Evolutionary conservation across 1,140 invertebrate species (phyloP).

Genomic region (Stegodyphus dumicola): DNA sequence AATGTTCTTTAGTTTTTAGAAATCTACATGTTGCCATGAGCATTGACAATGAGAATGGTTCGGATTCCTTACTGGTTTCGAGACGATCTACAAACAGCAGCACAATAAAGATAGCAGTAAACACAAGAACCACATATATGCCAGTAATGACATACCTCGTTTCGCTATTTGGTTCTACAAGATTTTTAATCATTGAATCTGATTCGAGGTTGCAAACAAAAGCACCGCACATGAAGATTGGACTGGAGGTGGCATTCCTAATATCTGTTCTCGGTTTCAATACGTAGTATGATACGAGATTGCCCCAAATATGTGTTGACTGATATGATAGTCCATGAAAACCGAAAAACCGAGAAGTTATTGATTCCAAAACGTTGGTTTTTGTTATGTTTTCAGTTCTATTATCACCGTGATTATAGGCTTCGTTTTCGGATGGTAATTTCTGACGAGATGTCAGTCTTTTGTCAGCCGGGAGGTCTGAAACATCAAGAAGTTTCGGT

Average conservation of each 20-base stretch:
- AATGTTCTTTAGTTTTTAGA: neutral
- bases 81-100: neutral
- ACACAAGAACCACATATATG: neutral
- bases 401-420: too few relatives aligned
- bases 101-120: neutral
- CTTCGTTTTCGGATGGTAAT: too few relatives aligned
- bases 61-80: neutral
- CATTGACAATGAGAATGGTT: neutral
- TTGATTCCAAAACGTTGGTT: constrained; percentile 64
- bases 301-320: constrained; percentile 93
- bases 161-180: neutral
- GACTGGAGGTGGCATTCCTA: too few relatives aligned
- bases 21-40: neutral
- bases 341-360: constrained; percentile 95
- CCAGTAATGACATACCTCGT: neutral
- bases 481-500: too few relatives aligned
- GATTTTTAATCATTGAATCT: neutral
- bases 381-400: too few relatives aligned
- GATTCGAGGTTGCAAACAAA: neutral
- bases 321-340: constrained; percentile 98
- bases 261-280: neutral
- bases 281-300: constrained; percentile 83
- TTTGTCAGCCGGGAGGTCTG: too few relatives aligned
- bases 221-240: neutral
- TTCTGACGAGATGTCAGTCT: too few relatives aligned